phyloP scores from a whole-genome alignment of 1,140 invertebrate species.

The Sarcophaga bullata region DNA sequence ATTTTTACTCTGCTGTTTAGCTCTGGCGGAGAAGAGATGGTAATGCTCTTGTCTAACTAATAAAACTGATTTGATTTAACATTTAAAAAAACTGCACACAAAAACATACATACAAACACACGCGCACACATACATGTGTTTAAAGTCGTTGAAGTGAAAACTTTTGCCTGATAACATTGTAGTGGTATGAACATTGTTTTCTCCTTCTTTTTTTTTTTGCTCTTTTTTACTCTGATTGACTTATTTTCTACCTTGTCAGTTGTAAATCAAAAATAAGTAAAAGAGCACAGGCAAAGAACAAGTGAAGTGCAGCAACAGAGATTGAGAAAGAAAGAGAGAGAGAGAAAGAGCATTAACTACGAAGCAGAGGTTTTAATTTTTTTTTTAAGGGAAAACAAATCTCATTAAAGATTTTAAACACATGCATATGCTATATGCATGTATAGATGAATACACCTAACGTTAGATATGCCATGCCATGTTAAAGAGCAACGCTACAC shows the following conservation, averaged over 20 bases:
- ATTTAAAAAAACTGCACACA: not conserved
- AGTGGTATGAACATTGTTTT: not conserved
- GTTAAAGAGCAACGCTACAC: no score
- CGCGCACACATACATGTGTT: not conserved
- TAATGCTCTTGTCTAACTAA: not conserved
- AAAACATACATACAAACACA: not conserved
- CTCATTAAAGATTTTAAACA: conserved; percentile 18
- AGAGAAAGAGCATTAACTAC: not conserved
- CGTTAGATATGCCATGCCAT: no score
- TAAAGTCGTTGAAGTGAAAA: not conserved
- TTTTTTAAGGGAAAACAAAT: not conserved
- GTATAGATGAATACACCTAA: no score
- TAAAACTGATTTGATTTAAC: conserved; percentile 16
- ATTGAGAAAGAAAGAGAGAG: no score
- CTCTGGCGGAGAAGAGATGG: not conserved
- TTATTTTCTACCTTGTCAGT: conserved; percentile 24
- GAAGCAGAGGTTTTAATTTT: not conserved
- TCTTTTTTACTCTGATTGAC: not conserved
- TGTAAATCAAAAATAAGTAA: not conserved
- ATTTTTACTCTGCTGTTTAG: no score
- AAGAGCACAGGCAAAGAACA: not conserved
- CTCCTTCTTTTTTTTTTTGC: not conserved
- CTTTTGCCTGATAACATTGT: not conserved
- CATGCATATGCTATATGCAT: not conserved
- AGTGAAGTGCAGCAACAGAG: not conserved